Evolutionary conservation across 2,797 vertebrate species (phyloP).

Genomic region (Sparus aurata): DNA sequence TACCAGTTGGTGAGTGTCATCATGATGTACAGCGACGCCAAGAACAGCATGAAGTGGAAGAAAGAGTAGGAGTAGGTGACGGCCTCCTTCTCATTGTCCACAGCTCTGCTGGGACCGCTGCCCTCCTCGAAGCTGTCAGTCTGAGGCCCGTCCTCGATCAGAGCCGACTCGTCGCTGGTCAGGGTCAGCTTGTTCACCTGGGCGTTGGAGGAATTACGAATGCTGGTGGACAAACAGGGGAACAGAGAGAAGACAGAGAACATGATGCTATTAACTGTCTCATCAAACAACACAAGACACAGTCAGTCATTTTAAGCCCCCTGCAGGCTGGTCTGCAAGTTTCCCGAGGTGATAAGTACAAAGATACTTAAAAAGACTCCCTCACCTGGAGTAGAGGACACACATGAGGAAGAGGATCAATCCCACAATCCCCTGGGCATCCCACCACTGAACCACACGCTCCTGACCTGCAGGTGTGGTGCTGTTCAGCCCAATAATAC

Average conservation of each 20-base stretch:
- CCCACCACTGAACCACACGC: conserved; percentile 97
- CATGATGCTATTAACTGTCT: background rate
- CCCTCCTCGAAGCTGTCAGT: conserved; percentile 88
- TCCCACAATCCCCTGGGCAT: conserved; percentile 97
- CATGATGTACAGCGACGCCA: conserved; percentile 99
- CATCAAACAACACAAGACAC: background rate
- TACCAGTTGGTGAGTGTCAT: conserved; percentile 99
- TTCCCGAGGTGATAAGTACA: background rate
- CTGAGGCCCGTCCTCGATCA: conserved; percentile 94
- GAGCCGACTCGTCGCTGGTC: conserved; percentile 94
- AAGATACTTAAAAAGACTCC: background rate
- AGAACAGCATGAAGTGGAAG: conserved; percentile 99
- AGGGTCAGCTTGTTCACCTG: conserved; percentile 98
- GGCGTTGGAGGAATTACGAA: conserved; percentile 95
- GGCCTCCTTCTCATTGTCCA: conserved; percentile 96
- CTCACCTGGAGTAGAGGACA: conserved; percentile 97
- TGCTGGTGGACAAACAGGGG: conserved; percentile 77
- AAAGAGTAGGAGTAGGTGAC: conserved; percentile 99
- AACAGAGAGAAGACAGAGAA: background rate
- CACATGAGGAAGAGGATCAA: conserved; percentile 96
- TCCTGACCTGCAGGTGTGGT: conserved; percentile 87
- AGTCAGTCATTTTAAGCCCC: background rate
- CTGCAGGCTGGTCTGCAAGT: background rate
- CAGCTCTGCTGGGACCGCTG: conserved; percentile 85
- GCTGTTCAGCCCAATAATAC: conserved; percentile 95